These are phyloP conservation scores for Kryptolebias marmoratus DNA, from an alignment of 2,113 vertebrate species.

Conservation along the genomic window DNA sequence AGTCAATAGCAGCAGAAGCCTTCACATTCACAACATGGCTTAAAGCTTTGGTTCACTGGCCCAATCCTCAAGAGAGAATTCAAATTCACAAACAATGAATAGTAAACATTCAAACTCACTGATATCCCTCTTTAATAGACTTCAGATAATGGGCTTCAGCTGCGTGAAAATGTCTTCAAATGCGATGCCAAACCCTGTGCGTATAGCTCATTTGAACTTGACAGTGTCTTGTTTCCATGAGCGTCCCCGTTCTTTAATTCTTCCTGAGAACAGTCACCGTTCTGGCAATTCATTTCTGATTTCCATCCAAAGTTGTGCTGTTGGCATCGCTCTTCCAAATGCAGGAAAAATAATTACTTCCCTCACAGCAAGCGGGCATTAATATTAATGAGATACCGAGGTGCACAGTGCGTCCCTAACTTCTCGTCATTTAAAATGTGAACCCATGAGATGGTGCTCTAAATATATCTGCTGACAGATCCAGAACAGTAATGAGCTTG, in stretches of 20 bases:
- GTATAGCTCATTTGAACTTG: conserved; percentile 55
- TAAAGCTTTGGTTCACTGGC: conserved; percentile 40
- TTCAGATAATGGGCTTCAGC: conserved; percentile 60
- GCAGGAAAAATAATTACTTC: conserved; percentile 75
- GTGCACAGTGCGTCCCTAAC: conserved; percentile 69
- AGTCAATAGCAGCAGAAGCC: conserved; percentile 21
- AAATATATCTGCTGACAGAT: conserved; percentile 74
- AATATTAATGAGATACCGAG: conserved; percentile 74
- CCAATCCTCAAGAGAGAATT: conserved; percentile 37
- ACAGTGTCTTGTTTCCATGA: conserved; percentile 54
- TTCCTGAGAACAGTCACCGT: conserved; percentile 28
- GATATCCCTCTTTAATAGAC: conserved; percentile 50
- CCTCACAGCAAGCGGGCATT: conserved; percentile 69
- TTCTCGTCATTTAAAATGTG: conserved; percentile 72
- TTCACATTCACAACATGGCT: conserved; percentile 27
- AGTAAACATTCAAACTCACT: conserved; percentile 31
- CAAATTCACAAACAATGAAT: conserved; percentile 42
- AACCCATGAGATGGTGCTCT: conserved; percentile 70
- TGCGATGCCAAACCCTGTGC: neutral
- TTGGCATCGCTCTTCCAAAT: conserved; percentile 63
- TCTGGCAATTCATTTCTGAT: conserved; percentile 43
- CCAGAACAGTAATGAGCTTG: conserved; percentile 73
- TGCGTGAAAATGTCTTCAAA: conserved; percentile 51
- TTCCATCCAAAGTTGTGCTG: conserved; percentile 57
- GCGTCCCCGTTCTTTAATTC: conserved; percentile 34